Evolutionary conservation across 2,888 invertebrate genomes (phyloP).

Genomic region (Ophioninae sp.): DNA sequence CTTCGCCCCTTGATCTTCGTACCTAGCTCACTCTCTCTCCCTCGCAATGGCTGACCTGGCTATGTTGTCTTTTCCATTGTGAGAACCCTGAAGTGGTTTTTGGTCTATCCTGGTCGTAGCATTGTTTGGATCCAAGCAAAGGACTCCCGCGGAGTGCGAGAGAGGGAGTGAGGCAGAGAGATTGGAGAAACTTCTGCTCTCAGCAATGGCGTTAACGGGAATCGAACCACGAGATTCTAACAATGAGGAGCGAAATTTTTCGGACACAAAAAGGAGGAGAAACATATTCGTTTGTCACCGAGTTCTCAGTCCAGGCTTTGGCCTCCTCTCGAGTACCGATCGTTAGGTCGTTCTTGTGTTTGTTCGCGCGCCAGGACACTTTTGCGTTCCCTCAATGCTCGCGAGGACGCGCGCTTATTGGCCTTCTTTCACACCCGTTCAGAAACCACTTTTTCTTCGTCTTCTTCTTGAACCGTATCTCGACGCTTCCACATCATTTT

Average conservation of each 20-base stretch:
- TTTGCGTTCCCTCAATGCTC: background rate
- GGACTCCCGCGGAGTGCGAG: constrained; percentile 48
- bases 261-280: constrained; percentile 51
- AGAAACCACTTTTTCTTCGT: constrained; percentile 4
- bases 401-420: background rate
- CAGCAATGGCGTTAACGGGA: constrained; percentile 48
- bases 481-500: background rate
- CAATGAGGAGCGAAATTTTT: constrained; percentile 54
- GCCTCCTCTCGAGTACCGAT: constrained; percentile 44
- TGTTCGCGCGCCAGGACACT: constrained; percentile 42
- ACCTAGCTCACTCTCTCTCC: constrained; percentile 17
- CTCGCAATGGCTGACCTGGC: constrained; percentile 50
- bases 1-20: no score
- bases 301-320: constrained; percentile 39
- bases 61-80: constrained; percentile 68
- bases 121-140: constrained; percentile 63
- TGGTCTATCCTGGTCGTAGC: constrained; percentile 65
- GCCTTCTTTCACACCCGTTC: background rate
- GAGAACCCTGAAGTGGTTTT: constrained; percentile 70
- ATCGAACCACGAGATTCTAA: constrained; percentile 44
- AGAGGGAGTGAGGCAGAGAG: background rate
- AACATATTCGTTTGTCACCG: constrained; percentile 50
- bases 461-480: constrained; percentile 7
- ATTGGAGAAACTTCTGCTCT: constrained; percentile 60
- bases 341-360: constrained; percentile 57